Evolutionary conservation across 2,797 vertebrate genomes (phyloP), one percentile per base, ranked within the genome.

Genomic region (Orestias chungarensis): DNA sequence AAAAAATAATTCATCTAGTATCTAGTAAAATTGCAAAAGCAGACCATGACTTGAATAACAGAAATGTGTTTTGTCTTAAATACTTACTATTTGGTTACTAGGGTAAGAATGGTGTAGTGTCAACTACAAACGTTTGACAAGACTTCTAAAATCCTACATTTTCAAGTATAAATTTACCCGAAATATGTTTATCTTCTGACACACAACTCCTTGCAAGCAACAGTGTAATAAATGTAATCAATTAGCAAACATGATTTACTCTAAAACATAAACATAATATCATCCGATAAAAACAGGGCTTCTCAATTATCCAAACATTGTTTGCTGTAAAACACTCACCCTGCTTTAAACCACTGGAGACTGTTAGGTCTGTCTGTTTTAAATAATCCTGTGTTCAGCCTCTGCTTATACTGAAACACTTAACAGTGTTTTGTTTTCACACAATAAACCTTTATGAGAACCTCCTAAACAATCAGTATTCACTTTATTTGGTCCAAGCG

Each of bases 291-390:
- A 31, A 31, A 31, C 25, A 9, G 29, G 20, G 5, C 31, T 57
- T 7, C 23, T 57, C 29, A 18, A 2, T 31, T 2, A 33, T 6
- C 31, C 47, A 9, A 49, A 29, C 43, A 54, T 27, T 44, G 47
- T 25, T 25, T n/a, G 23, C 40, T 42, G 61, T 33, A 52, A 20
- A 20, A n/a, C 44, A 84, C 87, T 88, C 50, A 88, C 82, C 77
- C 44, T 70, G 44, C 66, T 47, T 64, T 76, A 68, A 64, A n/a
- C 71, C 73, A 54, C 67, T 12, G n/a, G 9, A 54, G 52, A 46
- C 52, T 75, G 71, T 65, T 52, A 6, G 43, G 49, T 40, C 64
- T 73, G 71, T 70, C 61, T n/a, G 64, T 68, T 59, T 73, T 11
- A 68, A 46, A 54, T 42, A n/a, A 40, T 27, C 47, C 11, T 59